phyloP scores from a whole-genome alignment of 2,888 invertebrate species.

The Aromia moschata region DNA sequence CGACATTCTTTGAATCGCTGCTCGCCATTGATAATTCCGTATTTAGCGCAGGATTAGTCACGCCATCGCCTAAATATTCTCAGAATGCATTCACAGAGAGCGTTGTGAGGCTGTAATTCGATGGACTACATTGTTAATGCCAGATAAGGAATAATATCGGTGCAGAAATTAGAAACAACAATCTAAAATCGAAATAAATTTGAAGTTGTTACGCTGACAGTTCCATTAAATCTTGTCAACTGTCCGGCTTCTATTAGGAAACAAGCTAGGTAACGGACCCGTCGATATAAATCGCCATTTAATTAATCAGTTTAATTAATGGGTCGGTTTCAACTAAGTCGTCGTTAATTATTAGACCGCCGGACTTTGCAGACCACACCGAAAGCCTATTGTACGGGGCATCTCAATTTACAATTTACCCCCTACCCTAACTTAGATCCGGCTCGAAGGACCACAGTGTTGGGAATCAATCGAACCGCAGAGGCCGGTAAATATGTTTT shows the following conservation, averaged over 20 bases:
- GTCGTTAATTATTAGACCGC: conserved; percentile 27
- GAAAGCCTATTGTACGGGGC: no score
- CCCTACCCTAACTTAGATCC: no score
- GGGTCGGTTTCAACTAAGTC: conserved; percentile 31
- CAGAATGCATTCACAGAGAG: no score
- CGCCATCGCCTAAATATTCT: background rate
- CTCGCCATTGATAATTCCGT: background rate
- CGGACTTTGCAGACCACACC: conserved; percentile 20
- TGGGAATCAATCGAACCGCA: no score
- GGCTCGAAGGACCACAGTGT: no score
- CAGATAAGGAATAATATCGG: no score
- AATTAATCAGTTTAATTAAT: conserved; percentile 43
- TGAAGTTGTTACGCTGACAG: conserved; percentile 7
- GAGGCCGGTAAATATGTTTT: no score
- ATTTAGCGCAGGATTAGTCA: background rate
- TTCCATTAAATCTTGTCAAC: conserved; percentile 31
- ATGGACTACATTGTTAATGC: no score
- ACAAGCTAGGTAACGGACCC: conserved; percentile 29
- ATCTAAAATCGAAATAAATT: conserved; percentile 11
- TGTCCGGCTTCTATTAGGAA: conserved; percentile 38
- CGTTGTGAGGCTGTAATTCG: no score
- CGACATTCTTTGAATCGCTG: background rate
- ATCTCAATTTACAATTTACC: no score
- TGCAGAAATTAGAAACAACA: background rate
- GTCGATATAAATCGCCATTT: conserved; percentile 36